Evolutionary conservation across 2,797 vertebrate species (phyloP), one percentile per base, ranked within the genome.

Genomic region (Spinibarbus caldwelli): DNA sequence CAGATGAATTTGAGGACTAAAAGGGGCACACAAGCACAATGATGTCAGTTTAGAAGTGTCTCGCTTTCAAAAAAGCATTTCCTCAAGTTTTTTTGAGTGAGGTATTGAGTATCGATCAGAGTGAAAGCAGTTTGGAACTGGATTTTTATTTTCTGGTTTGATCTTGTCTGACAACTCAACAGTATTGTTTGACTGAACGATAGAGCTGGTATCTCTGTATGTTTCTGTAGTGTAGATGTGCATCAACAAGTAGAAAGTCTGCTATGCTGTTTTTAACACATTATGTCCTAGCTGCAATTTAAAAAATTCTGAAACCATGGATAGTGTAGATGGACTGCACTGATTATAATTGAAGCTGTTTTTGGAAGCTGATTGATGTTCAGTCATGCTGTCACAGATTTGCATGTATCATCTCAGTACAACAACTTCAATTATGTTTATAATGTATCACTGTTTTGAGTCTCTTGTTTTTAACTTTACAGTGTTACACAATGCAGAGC

Each of bases 51-150:
- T 43, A 43, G n/a, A 29, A 41, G 7, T 17, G 21, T 47, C 12
- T 47, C 5, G 4, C 43, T 36, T 17, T 82, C 31, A 4, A 59
- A 80, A 17, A 6, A 0, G 12, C 0, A 0, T 80, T 80, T 67
- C 26, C 29, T 79, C 77, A 79, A 45, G 38, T 64, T 64, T 26
- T n/a, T 64, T 64, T 21, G 26, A 43, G 36, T 14, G 26, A 78
- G 38, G 23, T 31, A 26, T 19, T 78, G 23, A 64, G 77, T 45
- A 43, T 79, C 38, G n/a, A 45, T 57, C 26, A 45, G n/a, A 79
- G 26, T 64, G 41, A 79, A 79, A 79, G 77, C 57, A 14, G n/a
- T 79, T 66, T 64, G 9, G 38, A 64, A 64, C 57, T 31, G 17
- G 38, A 45, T 43, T 78, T 41, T 29, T 62, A 7, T 78, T 78